Evolutionary conservation across 2,797 vertebrate species (phyloP).

Genomic region (Melanotaenia trifasciata): DNA sequence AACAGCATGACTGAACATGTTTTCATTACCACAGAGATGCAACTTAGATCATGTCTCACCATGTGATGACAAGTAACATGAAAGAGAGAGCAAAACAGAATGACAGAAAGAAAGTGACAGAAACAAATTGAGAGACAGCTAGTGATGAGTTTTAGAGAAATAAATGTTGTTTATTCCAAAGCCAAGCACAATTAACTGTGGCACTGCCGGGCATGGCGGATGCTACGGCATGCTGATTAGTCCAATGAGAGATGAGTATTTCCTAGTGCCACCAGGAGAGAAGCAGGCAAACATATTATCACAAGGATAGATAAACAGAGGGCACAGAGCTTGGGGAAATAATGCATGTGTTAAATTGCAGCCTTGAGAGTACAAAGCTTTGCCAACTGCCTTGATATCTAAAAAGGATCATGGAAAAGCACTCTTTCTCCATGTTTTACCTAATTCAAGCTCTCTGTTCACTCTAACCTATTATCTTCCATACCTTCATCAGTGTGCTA

Average conservation of each 20-base stretch:
- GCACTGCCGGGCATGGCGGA: conserved; percentile 77
- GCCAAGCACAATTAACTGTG: conserved; percentile 79
- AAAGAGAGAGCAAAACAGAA: not conserved
- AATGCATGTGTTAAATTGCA: not conserved
- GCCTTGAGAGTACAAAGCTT: conserved; percentile 12
- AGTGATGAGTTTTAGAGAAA: conserved; percentile 72
- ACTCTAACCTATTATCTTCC: conserved; percentile 8
- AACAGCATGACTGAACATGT: not conserved
- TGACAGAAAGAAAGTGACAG: conserved; percentile 47
- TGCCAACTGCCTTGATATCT: conserved; percentile 19
- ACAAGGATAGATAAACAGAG: conserved; percentile 73
- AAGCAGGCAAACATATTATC: conserved; percentile 74
- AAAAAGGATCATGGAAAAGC: conserved; percentile 29
- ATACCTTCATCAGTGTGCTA: conserved; percentile 25
- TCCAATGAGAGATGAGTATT: conserved; percentile 78
- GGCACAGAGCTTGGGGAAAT: conserved; percentile 54
- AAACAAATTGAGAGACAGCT: conserved; percentile 68
- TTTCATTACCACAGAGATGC: not conserved
- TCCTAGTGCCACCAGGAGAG: conserved; percentile 76
- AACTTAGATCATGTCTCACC: not conserved
- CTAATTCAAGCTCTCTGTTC: conserved; percentile 4
- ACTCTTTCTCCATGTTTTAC: conserved; percentile 1
- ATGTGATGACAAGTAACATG: conserved; percentile 1
- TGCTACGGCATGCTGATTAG: conserved; percentile 79
- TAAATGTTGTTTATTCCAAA: conserved; percentile 79